Conservation (phyloP, 2,888 invertebrate genomes). For the Theretra japonica region DNA sequence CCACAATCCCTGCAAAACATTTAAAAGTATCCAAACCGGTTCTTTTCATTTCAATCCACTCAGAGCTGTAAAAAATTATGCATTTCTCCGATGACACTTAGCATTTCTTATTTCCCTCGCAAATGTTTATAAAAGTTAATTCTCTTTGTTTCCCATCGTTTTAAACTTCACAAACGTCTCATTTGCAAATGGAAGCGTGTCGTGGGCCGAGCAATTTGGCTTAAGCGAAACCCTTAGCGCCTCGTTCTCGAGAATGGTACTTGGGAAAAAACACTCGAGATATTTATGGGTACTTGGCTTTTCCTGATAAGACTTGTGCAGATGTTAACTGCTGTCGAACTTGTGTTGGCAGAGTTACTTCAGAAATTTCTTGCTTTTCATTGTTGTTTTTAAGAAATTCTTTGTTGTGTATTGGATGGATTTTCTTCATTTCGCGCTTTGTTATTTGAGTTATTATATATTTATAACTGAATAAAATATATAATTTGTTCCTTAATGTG, state of each 20-base stretch:
- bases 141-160: slow-evolving; percentile 30
- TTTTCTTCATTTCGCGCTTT: too few relatives aligned
- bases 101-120: not conserved
- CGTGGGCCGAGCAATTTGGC: slow-evolving; percentile 78
- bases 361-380: not conserved
- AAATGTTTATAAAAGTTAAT: slow-evolving; percentile 29
- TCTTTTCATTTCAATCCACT: slow-evolving; percentile 11
- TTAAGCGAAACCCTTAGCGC: slow-evolving; percentile 74
- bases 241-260: slow-evolving; percentile 60
- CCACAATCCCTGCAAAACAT: not conserved
- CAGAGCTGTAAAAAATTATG: slow-evolving; percentile 3
- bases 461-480: too few relatives aligned
- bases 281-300: slow-evolving; percentile 41
- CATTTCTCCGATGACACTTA: slow-evolving; percentile 16
- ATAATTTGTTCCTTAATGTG: too few relatives aligned
- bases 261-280: slow-evolving; percentile 55
- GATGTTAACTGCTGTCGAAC: slow-evolving; percentile 15
- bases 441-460: too few relatives aligned
- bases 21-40: slow-evolving; percentile 3
- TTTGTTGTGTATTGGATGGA: too few relatives aligned
- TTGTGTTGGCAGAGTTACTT: slow-evolving; percentile 1
- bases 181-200: slow-evolving; percentile 83
- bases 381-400: not conserved
- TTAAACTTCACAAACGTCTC: slow-evolving; percentile 52
- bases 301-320: slow-evolving; percentile 16